These are phyloP conservation scores for Athripsodes cinereus DNA, from an alignment of 2,888 invertebrate species.

Conservation along the genomic window DNA sequence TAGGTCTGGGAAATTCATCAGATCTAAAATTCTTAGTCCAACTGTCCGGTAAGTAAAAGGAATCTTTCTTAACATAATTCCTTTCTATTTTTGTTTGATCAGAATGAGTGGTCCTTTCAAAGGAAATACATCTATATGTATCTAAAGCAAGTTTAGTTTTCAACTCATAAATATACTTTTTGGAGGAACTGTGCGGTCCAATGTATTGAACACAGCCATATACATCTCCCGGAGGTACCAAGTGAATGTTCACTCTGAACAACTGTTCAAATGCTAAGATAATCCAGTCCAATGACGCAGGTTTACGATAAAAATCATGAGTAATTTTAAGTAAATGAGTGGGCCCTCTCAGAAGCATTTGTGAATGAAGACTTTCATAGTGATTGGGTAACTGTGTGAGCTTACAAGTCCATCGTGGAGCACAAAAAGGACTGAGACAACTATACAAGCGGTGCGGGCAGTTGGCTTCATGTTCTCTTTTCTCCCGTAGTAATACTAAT, in stretches of 20 bases:
- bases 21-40: constrained; percentile 21
- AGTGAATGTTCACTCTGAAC: constrained; percentile 41
- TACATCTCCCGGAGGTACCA: constrained; percentile 39
- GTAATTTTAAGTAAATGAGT: constrained; percentile 22
- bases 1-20: constrained; percentile 13
- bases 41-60: constrained; percentile 17
- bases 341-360: constrained; percentile 31
- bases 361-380: constrained; percentile 36
- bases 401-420: constrained; percentile 20
- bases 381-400: constrained; percentile 16
- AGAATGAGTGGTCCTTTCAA: constrained; percentile 21
- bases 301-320: constrained; percentile 38
- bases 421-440: constrained; percentile 44
- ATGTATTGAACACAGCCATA: constrained; percentile 41
- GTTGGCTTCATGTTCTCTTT: constrained; percentile 44
- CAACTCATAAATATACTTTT: constrained; percentile 34
- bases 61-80: constrained; percentile 19
- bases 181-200: constrained; percentile 41
- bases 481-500: constrained; percentile 41
- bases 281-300: constrained; percentile 37
- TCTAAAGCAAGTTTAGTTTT: constrained; percentile 17
- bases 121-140: constrained; percentile 9
- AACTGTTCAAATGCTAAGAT: constrained; percentile 37
- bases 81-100: constrained; percentile 20
- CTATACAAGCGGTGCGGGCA: constrained; percentile 44